Evolutionary conservation across 1,140 invertebrate species (phyloP).

Genomic region (Lutraria rhynchaena): DNA sequence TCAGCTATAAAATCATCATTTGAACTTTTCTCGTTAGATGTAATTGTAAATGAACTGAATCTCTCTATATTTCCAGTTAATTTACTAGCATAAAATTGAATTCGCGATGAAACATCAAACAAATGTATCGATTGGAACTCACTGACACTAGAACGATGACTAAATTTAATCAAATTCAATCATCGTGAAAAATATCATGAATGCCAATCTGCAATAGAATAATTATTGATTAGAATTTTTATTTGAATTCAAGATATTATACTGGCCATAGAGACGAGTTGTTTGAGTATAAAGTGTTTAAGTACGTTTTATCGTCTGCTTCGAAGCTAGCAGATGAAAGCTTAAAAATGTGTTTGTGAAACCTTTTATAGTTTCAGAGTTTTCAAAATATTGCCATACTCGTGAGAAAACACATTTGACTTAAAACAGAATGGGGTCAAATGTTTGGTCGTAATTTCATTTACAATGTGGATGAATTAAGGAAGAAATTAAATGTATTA

Average conservation of each 20-base stretch:
- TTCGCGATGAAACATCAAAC: slow-evolving; percentile 33
- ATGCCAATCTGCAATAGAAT: slow-evolving; percentile 32
- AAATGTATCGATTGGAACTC: slow-evolving; percentile 28
- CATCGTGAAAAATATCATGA: slow-evolving; percentile 44
- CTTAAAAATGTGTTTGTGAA: too few relatives aligned
- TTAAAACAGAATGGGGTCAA: too few relatives aligned
- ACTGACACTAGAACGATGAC: slow-evolving; percentile 33
- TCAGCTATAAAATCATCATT: slow-evolving; percentile 4
- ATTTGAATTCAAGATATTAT: slow-evolving; percentile 42
- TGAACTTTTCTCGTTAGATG: slow-evolving; percentile 18
- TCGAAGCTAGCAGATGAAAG: too few relatives aligned
- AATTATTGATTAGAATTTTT: slow-evolving; percentile 42
- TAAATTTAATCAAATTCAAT: slow-evolving; percentile 47
- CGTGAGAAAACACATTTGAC: too few relatives aligned
- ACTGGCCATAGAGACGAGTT: neutral
- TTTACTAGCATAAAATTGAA: slow-evolving; percentile 42
- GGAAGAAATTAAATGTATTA: too few relatives aligned
- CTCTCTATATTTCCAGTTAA: slow-evolving; percentile 36
- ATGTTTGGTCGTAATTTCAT: too few relatives aligned
- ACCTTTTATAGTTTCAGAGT: too few relatives aligned
- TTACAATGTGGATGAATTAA: too few relatives aligned
- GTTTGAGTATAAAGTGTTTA: too few relatives aligned
- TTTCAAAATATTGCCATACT: too few relatives aligned
- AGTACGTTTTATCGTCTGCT: too few relatives aligned
- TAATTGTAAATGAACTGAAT: slow-evolving; percentile 31